A percentile compares a stretch with the other conserved stretches of the same genome.
Evolutionary conservation across 2,113 vertebrate species (phyloP).

Genomic region (Paraplagusia blochii): DNA sequence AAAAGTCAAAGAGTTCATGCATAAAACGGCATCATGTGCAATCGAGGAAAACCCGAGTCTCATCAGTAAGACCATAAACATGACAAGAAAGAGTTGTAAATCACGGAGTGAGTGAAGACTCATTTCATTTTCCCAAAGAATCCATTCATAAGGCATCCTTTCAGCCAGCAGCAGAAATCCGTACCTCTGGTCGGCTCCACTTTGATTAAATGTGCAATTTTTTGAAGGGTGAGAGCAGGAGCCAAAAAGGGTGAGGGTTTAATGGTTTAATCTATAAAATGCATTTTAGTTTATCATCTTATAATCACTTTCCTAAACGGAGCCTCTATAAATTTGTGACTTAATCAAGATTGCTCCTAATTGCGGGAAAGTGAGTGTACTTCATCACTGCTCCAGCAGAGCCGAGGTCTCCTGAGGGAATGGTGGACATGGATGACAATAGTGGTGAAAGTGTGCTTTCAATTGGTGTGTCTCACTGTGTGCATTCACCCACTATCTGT

Average conservation of each 20-base stretch:
- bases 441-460: conserved; percentile 8
- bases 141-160: too few species aligned
- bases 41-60: too few species aligned
- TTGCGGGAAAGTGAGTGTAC: conserved; percentile 2
- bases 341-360: background rate
- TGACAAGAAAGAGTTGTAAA: too few species aligned
- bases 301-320: background rate
- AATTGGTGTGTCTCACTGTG: conserved; percentile 34
- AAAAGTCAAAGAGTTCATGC: too few species aligned
- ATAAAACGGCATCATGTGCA: too few species aligned
- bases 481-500: conserved; percentile 23
- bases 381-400: too few species aligned
- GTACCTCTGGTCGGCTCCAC: too few species aligned
- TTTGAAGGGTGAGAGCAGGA: background rate
- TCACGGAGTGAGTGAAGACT: too few species aligned
- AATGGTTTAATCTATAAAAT: background rate
- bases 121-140: too few species aligned
- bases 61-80: too few species aligned
- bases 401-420: conserved; percentile 5
- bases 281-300: background rate
- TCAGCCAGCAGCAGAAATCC: too few species aligned
- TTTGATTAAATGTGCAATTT: too few species aligned
- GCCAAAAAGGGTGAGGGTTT: background rate
- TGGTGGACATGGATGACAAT: conserved; percentile 1
- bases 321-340: background rate